Conservation (phyloP, 2,797 vertebrate species). For the Rousettus madagascariensis region DNA sequence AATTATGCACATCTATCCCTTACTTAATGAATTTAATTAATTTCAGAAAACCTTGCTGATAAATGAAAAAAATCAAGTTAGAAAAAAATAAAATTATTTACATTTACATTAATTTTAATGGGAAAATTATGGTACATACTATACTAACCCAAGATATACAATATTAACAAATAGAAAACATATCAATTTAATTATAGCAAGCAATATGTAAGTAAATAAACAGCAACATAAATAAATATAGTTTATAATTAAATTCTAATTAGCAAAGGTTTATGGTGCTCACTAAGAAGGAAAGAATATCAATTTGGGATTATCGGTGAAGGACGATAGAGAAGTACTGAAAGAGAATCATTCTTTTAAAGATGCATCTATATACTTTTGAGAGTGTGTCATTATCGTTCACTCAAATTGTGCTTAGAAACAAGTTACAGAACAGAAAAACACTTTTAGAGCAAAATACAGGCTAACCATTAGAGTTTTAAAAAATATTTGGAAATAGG, state of each 20-base stretch:
- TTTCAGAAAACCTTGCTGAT: neutral
- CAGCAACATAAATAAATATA: neutral
- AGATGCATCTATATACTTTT: neutral
- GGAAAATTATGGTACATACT: neutral
- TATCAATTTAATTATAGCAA: neutral
- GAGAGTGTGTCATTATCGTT: neutral
- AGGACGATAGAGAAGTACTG: neutral
- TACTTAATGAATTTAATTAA: neutral
- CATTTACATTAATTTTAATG: neutral
- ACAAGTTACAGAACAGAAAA: conserved; percentile 6
- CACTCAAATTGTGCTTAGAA: neutral
- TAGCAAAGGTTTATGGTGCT: neutral
- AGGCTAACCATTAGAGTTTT: neutral
- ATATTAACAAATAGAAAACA: neutral
- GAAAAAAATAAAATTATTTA: neutral
- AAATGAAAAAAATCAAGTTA: neutral
- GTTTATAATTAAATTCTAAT: neutral
- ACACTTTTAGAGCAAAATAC: neutral
- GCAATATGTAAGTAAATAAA: neutral
- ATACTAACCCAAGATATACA: neutral
- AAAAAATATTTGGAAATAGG: neutral
- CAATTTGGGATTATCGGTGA: neutral
- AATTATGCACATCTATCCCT: neutral
- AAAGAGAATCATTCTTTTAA: conserved; percentile 11
- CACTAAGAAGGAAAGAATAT: neutral